Percentiles rank a stretch among this genome's conserved stretches.
These are phyloP conservation scores for Hormiphora californensis DNA, from an alignment of 37 sponge, comb jelly and placozoan genomes.

Conservation along the genomic window DNA sequence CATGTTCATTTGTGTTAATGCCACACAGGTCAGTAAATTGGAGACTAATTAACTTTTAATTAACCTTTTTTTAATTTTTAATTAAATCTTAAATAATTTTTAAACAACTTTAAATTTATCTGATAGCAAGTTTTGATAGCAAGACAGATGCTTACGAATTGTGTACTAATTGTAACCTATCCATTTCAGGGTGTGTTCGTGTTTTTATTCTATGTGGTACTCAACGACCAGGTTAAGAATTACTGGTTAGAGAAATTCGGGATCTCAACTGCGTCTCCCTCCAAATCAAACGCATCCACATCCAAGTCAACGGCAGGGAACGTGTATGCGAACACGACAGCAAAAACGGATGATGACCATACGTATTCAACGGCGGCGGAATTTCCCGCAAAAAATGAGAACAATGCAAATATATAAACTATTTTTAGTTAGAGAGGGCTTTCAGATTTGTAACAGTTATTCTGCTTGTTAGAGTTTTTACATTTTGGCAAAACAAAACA, in stretches of 20 bases:
- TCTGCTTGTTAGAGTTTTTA: too few relatives aligned
- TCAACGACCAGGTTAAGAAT: constrained; percentile 12
- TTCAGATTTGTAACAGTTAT: too few relatives aligned
- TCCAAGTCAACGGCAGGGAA: not conserved
- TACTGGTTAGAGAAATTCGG: constrained; percentile 18
- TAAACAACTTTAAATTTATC: too few relatives aligned
- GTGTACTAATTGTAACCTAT: too few relatives aligned
- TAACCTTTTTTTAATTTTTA: too few relatives aligned
- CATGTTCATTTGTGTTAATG: constrained; percentile 22
- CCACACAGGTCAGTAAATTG: too few relatives aligned
- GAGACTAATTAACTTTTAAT: too few relatives aligned
- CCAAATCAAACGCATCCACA: not conserved
- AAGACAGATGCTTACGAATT: too few relatives aligned
- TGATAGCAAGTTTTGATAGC: too few relatives aligned
- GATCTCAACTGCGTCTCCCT: not conserved
- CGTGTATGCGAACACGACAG: constrained; percentile 33
- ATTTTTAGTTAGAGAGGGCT: too few relatives aligned
- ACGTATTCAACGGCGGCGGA: not conserved
- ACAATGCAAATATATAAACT: constrained; percentile 33
- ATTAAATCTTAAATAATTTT: too few relatives aligned
- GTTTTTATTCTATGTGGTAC: constrained; percentile 37
- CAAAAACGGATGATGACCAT: not conserved
- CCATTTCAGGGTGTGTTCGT: constrained; percentile 44
- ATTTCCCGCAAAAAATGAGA: constrained; percentile 31
- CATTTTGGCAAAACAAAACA: too few relatives aligned